Evolutionary conservation across 92 coral and sea anemone species (phyloP).

Genomic region (Micromussa lordhowensis): DNA sequence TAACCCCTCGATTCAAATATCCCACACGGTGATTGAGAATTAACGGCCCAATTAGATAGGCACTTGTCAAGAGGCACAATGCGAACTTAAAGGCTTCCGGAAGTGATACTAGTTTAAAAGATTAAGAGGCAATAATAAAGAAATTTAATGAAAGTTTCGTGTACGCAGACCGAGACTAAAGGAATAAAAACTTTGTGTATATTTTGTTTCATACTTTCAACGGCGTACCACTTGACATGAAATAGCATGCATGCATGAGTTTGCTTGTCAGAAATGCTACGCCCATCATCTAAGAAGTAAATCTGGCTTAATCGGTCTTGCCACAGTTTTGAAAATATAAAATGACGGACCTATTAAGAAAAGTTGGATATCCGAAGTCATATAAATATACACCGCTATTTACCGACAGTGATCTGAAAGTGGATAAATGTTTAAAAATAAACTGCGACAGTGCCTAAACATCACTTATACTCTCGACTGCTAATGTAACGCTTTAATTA

Average conservation of each 20-base stretch:
- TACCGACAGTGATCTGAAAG: constrained; percentile 11
- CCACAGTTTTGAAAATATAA: not conserved
- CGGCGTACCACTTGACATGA: not conserved
- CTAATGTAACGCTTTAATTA: not conserved
- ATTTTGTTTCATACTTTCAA: not conserved
- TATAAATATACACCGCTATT: not conserved
- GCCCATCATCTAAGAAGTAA: not conserved
- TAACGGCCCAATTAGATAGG: constrained; percentile 14
- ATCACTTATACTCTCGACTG: not conserved
- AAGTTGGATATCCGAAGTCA: not conserved
- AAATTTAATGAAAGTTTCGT: constrained; percentile 23
- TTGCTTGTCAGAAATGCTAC: not conserved
- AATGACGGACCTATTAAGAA: not conserved
- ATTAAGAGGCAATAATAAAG: constrained; percentile 36
- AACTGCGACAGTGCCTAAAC: constrained; percentile 12
- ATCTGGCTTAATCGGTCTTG: not conserved
- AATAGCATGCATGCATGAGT: not conserved
- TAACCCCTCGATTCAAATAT: constrained; percentile 12
- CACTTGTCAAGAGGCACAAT: constrained; percentile 8
- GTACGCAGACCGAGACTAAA: not conserved
- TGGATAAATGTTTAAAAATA: constrained; percentile 10
- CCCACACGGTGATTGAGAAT: constrained; percentile 30
- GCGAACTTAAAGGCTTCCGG: constrained; percentile 37
- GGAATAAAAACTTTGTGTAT: not conserved
- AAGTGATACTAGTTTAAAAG: constrained; percentile 35